Evolutionary conservation across 2,113 vertebrate species (phyloP), one percentile per base, ranked within the genome.

Genomic region (Tetrao urogallus): DNA sequence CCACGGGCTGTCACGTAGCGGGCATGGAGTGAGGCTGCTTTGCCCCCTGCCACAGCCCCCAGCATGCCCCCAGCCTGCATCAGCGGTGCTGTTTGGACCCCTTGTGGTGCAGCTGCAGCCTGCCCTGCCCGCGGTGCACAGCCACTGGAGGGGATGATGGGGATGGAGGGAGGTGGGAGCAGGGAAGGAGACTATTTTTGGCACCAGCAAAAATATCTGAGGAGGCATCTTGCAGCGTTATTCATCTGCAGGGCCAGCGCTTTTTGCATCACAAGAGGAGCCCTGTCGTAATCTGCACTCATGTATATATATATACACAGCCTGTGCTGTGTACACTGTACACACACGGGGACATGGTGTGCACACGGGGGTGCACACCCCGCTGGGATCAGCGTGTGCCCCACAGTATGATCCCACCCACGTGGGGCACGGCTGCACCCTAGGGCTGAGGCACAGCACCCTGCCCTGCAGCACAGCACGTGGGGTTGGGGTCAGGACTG

Each of bases 171-270:
- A 13, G 48, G 27, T 27, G 47, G 48, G 66, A 42, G 63, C 50
- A 47, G 38, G 71, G 77, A 87, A 6, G 12, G 9, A 45, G 94
- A 81, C 97, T 98, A 98, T 98, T 98, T 98, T 97, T 97, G 97
- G 97, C 95, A 97, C 91, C 86, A 93, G 97, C 97, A 97, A 97
- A 98, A 97, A 98, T 98, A 97, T 95, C 96, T 40, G 42, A 94
- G 86, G 96, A 96, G 93, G 97, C 96, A 92, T 96, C 96, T 86
- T 93, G 94, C 91, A 94, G 96, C 77, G 88, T 96, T 97, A 97
- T 95, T 97, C 97, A 96, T 98, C 98, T 94, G 96, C 96, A 96
- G 95, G 96, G 93, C 96, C 93, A 63, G 95, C 92, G 94, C 95
- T 91, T 78, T 96, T 94, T 90, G 94, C 93, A 76, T 95, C 96